These are phyloP conservation scores for Heloderma charlesbogerti DNA, from an alignment of 2,113 vertebrate genomes.

Conservation along the genomic window DNA sequence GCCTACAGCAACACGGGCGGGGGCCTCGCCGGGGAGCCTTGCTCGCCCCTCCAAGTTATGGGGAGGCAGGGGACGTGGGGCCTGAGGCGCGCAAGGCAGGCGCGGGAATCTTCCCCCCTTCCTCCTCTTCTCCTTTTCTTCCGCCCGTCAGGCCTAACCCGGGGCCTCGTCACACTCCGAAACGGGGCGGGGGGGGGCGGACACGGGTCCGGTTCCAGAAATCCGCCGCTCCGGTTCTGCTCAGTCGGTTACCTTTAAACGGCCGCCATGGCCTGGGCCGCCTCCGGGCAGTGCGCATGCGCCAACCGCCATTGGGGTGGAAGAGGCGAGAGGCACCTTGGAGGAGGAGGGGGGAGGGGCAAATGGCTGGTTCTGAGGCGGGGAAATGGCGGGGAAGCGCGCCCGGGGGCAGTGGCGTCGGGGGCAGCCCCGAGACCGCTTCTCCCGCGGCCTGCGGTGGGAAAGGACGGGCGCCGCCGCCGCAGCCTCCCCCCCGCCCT, in stretches of 20 bases:
- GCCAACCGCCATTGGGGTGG: conserved; percentile 19
- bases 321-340: not conserved
- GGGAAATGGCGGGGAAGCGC: not conserved
- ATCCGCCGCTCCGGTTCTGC: not conserved
- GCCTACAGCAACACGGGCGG: no score
- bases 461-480: no score
- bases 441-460: no score
- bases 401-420: no score
- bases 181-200: not conserved
- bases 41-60: not conserved
- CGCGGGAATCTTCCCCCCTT: not conserved
- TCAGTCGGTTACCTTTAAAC: conserved; percentile 42
- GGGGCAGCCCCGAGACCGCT: not conserved
- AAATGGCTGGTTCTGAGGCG: not conserved
- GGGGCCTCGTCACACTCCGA: not conserved
- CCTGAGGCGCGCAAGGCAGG: not conserved
- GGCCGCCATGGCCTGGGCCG: conserved; percentile 33
- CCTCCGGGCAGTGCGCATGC: conserved; percentile 8
- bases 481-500: no score
- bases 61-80: not conserved
- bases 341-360: not conserved
- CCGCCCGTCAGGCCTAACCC: not conserved
- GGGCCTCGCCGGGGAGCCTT: not conserved
- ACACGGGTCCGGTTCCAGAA: not conserved
- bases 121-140: not conserved